Conservation (phyloP, 2,888 invertebrate species). For the Tipula unca region DNA sequence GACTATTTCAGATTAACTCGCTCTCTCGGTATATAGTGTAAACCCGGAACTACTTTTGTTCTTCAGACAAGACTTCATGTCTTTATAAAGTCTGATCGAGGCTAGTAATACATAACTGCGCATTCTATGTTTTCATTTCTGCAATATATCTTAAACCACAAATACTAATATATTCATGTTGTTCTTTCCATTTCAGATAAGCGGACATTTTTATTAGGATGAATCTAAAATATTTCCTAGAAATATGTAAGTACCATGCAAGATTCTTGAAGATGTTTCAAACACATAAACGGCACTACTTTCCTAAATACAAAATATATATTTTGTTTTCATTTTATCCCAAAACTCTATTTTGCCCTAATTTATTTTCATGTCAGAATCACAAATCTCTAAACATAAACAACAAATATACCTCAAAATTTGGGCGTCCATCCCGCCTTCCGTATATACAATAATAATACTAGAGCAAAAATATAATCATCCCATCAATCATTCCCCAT, state of each 20-base stretch:
- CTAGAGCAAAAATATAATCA: background rate
- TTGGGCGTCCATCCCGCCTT: background rate
- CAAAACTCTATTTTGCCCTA: background rate
- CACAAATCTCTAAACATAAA: background rate
- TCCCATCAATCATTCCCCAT: background rate
- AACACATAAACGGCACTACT: background rate
- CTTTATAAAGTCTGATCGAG: too few relatives aligned
- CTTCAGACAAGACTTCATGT: too few relatives aligned
- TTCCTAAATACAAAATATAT: background rate
- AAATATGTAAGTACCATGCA: background rate
- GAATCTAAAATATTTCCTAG: background rate
- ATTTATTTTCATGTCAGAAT: background rate
- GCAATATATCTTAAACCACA: too few relatives aligned
- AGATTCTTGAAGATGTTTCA: background rate
- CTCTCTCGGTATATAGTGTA: too few relatives aligned
- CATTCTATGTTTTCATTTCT: too few relatives aligned
- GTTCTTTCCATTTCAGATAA: background rate
- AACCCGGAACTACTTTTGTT: too few relatives aligned
- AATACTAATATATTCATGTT: background rate
- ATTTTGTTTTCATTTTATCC: background rate
- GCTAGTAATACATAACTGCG: too few relatives aligned
- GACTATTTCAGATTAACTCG: too few relatives aligned
- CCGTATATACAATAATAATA: background rate
- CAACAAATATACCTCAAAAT: background rate
- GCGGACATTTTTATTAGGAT: background rate